Evolutionary conservation across 92 coral and sea anemone genomes (phyloP).

Genomic region (Paramuricea clavata): DNA sequence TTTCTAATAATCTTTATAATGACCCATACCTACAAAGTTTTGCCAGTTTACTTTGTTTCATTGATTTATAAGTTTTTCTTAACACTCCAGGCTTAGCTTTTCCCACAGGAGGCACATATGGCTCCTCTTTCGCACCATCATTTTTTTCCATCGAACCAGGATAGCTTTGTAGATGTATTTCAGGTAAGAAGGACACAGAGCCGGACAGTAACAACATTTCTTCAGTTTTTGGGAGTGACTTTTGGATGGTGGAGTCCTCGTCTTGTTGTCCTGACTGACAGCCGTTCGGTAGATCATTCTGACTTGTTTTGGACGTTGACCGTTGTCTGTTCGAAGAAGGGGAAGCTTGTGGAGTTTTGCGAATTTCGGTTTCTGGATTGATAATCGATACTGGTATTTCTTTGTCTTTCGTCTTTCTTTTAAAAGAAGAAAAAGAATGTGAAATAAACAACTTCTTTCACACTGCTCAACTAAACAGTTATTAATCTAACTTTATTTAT

Average conservation of each 20-base stretch:
- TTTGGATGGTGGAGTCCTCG: neutral
- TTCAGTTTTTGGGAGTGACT: neutral
- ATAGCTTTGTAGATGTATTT: neutral
- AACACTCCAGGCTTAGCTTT: neutral
- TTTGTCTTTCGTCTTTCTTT: neutral
- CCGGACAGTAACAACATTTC: neutral
- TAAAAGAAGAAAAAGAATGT: neutral
- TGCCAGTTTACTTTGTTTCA: neutral
- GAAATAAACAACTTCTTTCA: neutral
- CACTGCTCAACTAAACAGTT: neutral
- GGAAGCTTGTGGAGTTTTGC: neutral
- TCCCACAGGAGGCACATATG: neutral
- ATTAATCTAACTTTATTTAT: too few species aligned
- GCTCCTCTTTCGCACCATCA: neutral
- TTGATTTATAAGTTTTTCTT: neutral
- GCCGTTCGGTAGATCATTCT: neutral
- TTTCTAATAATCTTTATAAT: too few species aligned
- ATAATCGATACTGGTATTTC: neutral
- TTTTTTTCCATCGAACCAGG: neutral
- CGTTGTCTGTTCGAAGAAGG: neutral
- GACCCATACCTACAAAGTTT: neutral
- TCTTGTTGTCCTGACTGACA: neutral
- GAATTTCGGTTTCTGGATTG: neutral
- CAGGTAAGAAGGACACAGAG: constrained; percentile 26
- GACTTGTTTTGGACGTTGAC: neutral